Evolutionary conservation across 2,888 invertebrate species (phyloP), one percentile per base, ranked within the genome.

Genomic region (Acleris cristana): DNA sequence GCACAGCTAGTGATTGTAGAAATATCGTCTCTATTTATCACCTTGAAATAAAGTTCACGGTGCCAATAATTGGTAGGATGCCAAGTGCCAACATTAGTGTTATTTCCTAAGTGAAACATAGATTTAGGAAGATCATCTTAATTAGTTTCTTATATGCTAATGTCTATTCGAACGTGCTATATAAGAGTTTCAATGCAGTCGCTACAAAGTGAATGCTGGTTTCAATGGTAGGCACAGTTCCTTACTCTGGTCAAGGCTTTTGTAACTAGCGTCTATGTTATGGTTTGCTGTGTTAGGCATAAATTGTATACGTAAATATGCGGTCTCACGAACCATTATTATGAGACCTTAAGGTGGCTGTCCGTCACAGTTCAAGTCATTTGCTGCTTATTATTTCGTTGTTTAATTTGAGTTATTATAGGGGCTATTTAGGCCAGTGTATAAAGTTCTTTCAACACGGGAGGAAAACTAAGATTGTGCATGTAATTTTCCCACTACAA

Each of bases 181-280:
- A 34, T 34, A 34, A 14, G 40, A 14, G 40, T 14, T 40, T 40
- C 40, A 40, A 40, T 14, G 40, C 12, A 48, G 49, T 21, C 30
- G 44, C 45, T 16, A 49, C 48, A 62, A 67, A 67, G 67, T 67
- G 67, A 63, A 62, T 63, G 67, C 40, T 40, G 40, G 66, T 67
- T 48, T 44, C 34, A 66, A 52, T 57, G 63, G 34, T 49, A 70
- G 73, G 73, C 74, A 73, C 73, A 72, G 70, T 71, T 69, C 70
- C 74, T 64, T 65, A 70, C 66, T 58, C 60, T 69, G 74, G 74
- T 74, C 76, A 75, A 75, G 74, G 76, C 56, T 63, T 26, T 51
- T 19, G 52, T 23, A 45, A 55, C 54, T 52, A 65, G 52, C 49
- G 45, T 52, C 55, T 55, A 51, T 49, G 60, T 48, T 59, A 59